Evolutionary conservation across 1,140 invertebrate species (phyloP).

Genomic region (Vollenhovia emeryi): DNA sequence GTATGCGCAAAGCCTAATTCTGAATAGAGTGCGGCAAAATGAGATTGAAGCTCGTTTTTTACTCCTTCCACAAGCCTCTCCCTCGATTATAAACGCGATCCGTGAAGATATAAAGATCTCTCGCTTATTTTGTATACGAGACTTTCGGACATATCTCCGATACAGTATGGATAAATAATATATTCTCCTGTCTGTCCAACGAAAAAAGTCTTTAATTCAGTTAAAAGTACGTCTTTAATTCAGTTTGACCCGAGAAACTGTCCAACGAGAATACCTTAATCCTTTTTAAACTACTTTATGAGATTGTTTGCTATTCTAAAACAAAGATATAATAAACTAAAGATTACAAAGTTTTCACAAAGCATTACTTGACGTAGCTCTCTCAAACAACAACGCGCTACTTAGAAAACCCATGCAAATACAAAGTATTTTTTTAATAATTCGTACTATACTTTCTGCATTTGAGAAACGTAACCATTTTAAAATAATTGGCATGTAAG

Average conservation of each 20-base stretch:
- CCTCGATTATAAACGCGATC: not conserved
- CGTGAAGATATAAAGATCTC: not conserved
- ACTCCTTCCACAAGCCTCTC: too few relatives aligned
- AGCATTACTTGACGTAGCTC: not conserved
- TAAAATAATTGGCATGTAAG: not conserved
- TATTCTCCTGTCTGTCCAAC: not conserved
- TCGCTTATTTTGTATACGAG: not conserved
- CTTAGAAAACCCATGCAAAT: not conserved
- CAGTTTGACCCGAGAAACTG: constrained; percentile 22
- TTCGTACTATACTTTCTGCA: not conserved
- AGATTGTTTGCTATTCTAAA: constrained; percentile 17
- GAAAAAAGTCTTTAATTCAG: not conserved
- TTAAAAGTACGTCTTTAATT: constrained; percentile 7
- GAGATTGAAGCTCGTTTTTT: not conserved
- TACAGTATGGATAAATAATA: not conserved
- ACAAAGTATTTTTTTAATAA: not conserved
- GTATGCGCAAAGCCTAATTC: constrained; percentile 29
- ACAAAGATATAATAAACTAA: constrained; percentile 38
- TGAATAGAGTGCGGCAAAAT: constrained; percentile 32
- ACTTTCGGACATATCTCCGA: not conserved
- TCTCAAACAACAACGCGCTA: not conserved
- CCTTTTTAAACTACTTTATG: constrained; percentile 5
- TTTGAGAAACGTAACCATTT: not conserved
- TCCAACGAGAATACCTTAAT: constrained; percentile 28
- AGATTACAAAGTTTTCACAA: not conserved